These are phyloP conservation scores for Tortricodes alternella DNA, from an alignment of 2,888 invertebrate species.

Conservation along the genomic window DNA sequence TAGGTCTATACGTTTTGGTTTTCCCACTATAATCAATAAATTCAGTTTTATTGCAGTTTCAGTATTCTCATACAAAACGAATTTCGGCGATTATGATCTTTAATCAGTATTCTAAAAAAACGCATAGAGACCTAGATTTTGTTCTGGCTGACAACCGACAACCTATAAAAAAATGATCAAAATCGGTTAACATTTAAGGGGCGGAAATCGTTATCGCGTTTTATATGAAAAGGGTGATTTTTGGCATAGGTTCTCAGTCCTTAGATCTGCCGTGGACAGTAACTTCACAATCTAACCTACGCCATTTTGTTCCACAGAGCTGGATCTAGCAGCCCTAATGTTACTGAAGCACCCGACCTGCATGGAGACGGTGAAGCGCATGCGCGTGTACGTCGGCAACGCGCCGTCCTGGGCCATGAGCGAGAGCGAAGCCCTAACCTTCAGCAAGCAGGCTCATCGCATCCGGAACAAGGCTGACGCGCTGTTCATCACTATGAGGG, in stretches of 20 bases:
- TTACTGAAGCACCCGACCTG: slow-evolving; percentile 91
- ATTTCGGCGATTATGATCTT: too few relatives aligned
- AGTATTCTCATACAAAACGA: too few relatives aligned
- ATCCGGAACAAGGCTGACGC: slow-evolving; percentile 87
- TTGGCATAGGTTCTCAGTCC: not conserved
- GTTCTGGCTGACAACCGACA: too few relatives aligned
- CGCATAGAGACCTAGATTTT: too few relatives aligned
- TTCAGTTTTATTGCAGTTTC: too few relatives aligned
- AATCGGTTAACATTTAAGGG: too few relatives aligned
- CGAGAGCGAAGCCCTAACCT: slow-evolving; percentile 83
- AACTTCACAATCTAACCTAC: not conserved
- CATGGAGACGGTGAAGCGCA: slow-evolving; percentile 89
- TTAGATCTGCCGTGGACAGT: not conserved
- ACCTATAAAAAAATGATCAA: too few relatives aligned
- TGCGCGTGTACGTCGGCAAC: slow-evolving; percentile 91
- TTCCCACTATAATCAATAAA: too few relatives aligned
- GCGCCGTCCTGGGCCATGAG: slow-evolving; percentile 86
- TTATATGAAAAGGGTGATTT: too few relatives aligned
- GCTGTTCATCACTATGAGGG: slow-evolving; percentile 63
- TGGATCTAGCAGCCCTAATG: slow-evolving; percentile 88
- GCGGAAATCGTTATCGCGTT: too few relatives aligned
- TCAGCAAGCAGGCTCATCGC: slow-evolving; percentile 86
- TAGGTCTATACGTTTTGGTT: too few relatives aligned
- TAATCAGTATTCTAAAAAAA: too few relatives aligned
- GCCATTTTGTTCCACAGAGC: slow-evolving; percentile 47